Percentiles rank a stretch among this genome's conserved stretches.
phyloP scores from a whole-genome alignment of 1,140 invertebrate genomes.

The Nymphalis io region DNA sequence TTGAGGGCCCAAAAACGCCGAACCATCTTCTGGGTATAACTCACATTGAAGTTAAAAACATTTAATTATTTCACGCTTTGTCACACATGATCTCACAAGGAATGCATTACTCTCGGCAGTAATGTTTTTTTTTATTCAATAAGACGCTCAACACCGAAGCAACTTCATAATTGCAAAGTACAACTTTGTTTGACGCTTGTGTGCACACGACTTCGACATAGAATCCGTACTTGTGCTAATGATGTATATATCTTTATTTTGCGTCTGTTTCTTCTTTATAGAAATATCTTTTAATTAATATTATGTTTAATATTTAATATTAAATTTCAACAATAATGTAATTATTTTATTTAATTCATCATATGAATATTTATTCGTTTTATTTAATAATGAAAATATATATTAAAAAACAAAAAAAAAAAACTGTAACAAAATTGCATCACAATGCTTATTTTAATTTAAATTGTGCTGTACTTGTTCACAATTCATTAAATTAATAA shows the following conservation, averaged over 20 bases:
- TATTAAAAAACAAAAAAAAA: too few species aligned
- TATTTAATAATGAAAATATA: too few species aligned
- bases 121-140: constrained; percentile 32
- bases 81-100: constrained; percentile 60
- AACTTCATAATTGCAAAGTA: constrained; percentile 42
- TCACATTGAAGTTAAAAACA: constrained; percentile 45
- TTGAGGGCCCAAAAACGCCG: constrained; percentile 34
- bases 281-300: too few species aligned
- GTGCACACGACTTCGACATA: constrained; percentile 22
- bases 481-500: too few species aligned
- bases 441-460: too few species aligned
- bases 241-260: constrained; percentile 15
- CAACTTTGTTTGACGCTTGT: constrained; percentile 31
- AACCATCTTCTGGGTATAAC: constrained; percentile 43
- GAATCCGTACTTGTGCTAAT: constrained; percentile 31
- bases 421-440: too few species aligned
- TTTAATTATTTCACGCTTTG: constrained; percentile 49
- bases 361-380: too few species aligned
- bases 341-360: neutral
- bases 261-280: neutral
- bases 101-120: constrained; percentile 49
- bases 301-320: too few species aligned
- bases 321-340: too few species aligned
- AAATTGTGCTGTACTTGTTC: too few species aligned
- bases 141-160: constrained; percentile 25